A percentile compares a stretch with the other conserved stretches of the same genome.
Evolutionary conservation across 1,140 invertebrate species (phyloP).

Genomic region (Pogonomyrmex barbatus): DNA sequence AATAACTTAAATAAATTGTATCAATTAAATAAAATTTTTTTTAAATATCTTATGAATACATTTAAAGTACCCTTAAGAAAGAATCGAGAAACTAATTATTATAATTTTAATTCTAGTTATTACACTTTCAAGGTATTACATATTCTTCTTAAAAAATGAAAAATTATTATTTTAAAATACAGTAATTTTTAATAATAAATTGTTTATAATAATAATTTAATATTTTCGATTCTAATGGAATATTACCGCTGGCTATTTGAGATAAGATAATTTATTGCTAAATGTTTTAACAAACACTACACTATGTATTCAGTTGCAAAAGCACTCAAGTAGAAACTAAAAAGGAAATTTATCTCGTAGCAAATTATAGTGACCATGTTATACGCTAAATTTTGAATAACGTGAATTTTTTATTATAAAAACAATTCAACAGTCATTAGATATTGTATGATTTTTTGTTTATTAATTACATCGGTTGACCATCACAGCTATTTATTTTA

Average conservation of each 20-base stretch:
- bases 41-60: background rate
- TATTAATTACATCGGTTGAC: background rate
- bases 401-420: background rate
- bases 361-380: background rate
- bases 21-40: background rate
- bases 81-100: background rate
- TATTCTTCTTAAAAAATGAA: background rate
- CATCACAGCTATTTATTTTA: background rate
- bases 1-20: background rate
- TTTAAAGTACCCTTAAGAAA: background rate
- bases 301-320: slow-evolving; percentile 37
- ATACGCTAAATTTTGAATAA: background rate
- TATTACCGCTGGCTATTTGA: background rate
- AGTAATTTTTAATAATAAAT: background rate
- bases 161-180: background rate
- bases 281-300: slow-evolving; percentile 14
- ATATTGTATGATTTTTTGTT: slow-evolving; percentile 9
- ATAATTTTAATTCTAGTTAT: background rate
- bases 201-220: slow-evolving; percentile 22
- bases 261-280: slow-evolving; percentile 27
- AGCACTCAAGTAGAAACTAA: background rate
- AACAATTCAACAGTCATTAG: too few species aligned
- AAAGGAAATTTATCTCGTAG: slow-evolving; percentile 16
- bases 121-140: background rate
- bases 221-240: background rate